Conservation (phyloP, 2,113 vertebrate species). For the Xiphias gladius region DNA sequence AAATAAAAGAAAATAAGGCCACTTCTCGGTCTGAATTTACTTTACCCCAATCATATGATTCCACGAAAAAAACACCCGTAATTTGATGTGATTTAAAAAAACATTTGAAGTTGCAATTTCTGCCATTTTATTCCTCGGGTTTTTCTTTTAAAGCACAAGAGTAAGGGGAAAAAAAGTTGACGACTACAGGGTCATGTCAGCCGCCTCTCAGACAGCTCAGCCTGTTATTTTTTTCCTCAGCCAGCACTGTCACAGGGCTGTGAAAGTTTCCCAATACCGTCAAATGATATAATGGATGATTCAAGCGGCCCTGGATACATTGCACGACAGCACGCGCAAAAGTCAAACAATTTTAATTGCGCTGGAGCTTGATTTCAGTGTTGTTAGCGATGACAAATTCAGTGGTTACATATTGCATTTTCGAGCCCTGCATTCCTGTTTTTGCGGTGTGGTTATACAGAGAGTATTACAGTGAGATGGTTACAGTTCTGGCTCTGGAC, state of each 20-base stretch:
- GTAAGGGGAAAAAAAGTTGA: neutral
- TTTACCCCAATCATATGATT: neutral
- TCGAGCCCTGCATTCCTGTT: neutral
- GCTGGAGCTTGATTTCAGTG: neutral
- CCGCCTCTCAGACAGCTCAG: neutral
- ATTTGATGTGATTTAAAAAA: neutral
- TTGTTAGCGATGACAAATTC: neutral
- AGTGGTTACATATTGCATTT: neutral
- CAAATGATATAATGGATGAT: neutral
- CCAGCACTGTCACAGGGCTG: neutral
- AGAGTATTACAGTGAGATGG: neutral
- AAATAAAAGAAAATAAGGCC: neutral
- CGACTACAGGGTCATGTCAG: conserved; percentile 2
- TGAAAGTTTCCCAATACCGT: neutral
- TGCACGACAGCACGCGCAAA: too few species aligned
- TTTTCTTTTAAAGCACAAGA: neutral
- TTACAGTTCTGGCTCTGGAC: neutral
- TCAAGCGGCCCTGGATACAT: neutral
- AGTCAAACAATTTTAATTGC: neutral
- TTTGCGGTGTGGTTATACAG: neutral
- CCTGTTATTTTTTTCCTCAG: conserved; percentile 28
- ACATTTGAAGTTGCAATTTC: neutral
- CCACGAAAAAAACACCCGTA: neutral
- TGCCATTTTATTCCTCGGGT: neutral
- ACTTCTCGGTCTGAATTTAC: neutral